Evolutionary conservation across 2,797 vertebrate genomes (phyloP).

Genomic region (Coracias cyanogaster): DNA sequence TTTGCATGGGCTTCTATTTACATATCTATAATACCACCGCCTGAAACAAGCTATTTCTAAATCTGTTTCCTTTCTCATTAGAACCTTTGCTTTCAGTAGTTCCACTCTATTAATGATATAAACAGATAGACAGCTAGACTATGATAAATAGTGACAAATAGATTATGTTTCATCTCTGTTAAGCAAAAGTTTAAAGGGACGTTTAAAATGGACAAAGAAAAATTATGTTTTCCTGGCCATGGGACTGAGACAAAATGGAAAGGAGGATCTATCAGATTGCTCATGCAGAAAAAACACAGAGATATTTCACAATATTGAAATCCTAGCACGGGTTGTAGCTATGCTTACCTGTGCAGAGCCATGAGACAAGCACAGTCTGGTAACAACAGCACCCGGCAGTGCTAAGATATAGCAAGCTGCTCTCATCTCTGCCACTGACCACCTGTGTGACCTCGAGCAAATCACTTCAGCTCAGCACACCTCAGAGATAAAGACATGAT

Average conservation of each 20-base stretch:
- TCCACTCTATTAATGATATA: neutral
- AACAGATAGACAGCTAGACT: neutral
- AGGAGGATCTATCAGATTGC: neutral
- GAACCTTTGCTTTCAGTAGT: neutral
- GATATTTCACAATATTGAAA: no score
- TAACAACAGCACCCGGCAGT: neutral
- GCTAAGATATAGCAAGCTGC: neutral
- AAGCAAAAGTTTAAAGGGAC: neutral
- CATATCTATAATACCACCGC: neutral
- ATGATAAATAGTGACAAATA: neutral
- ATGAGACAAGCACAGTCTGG: fast-evolving
- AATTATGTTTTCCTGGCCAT: neutral
- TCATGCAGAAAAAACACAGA: neutral
- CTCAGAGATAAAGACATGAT: neutral
- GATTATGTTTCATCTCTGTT: neutral
- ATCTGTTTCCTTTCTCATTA: neutral
- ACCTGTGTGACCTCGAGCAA: neutral
- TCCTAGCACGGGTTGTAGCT: neutral
- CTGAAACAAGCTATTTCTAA: neutral
- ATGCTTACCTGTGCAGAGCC: neutral
- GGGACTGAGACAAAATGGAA: neutral
- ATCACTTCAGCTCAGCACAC: neutral
- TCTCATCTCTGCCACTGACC: neutral
- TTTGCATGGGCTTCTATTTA: neutral
- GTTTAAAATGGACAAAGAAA: neutral